Evolutionary conservation across 2,113 vertebrate genomes (phyloP), one percentile per base, ranked within the genome.

Genomic region (Sminthopsis crassicaudata): DNA sequence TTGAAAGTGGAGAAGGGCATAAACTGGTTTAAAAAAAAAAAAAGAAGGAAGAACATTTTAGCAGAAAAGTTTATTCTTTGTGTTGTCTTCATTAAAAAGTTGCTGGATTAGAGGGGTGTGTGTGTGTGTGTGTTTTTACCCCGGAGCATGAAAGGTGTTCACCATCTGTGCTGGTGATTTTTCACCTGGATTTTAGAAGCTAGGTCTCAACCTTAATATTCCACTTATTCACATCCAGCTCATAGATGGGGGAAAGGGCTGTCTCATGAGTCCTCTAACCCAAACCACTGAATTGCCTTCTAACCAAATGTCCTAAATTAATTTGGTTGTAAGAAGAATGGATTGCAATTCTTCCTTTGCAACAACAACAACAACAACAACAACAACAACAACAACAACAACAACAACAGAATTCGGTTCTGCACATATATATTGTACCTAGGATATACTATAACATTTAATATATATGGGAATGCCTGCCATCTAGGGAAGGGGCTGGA

Each of bases 311-410:
- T 26, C 48, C 76, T 89, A 23, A n/a, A 76, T 76, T 76, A 76
- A 95, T 91, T 46, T 89, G 76, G 91, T 92, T 52, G 90, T 84
- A 93, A 94, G 93, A 89, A 96, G 90, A 95, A 84, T 6, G 50
- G 67, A n/a, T 76, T n/a, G 36, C n/a, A n/a, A n/a, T n/a, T n/a
- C n/a, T n/a, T n/a, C n/a, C n/a, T n/a, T n/a, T n/a, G n/a, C n/a
- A n/a, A n/a, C n/a, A n/a, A n/a, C n/a, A n/a, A n/a, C n/a, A n/a
- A n/a, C n/a, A n/a, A n/a, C n/a, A n/a, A n/a, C n/a, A n/a, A n/a
- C n/a, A n/a, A n/a, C n/a, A n/a, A n/a, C n/a, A n/a, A n/a, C n/a
- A n/a, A n/a, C n/a, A n/a, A n/a, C n/a, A n/a, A n/a, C n/a, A n/a
- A n/a, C n/a, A n/a, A n/a, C n/a, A n/a, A n/a, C n/a, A n/a, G n/a